Evolutionary conservation across 1,140 invertebrate genomes (phyloP).

Genomic region (Drosophila ercepeae): DNA sequence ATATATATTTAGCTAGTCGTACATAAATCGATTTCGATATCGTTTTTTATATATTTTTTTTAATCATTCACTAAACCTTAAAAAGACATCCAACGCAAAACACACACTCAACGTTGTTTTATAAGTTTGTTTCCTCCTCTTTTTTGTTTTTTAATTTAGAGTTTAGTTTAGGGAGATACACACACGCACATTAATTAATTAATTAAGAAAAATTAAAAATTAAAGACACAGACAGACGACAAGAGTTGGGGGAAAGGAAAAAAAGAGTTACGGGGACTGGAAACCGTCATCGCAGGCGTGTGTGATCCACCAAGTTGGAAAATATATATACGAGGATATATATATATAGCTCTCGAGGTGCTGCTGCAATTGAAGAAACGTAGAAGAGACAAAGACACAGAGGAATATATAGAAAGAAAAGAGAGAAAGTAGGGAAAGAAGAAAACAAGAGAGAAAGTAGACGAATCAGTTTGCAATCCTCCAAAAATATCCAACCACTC

Average conservation of each 20-base stretch:
- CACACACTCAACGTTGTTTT: conserved; percentile 5
- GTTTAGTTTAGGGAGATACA: conserved; percentile 3
- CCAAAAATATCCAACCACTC: conserved; percentile 1
- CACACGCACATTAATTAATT: conserved; percentile 3
- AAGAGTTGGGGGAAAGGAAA: too few relatives aligned
- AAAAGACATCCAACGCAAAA: conserved; percentile 19
- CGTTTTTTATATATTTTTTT: conserved; percentile 10
- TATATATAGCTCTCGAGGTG: not conserved
- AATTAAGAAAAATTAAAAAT: conserved; percentile 4
- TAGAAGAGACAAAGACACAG: not conserved
- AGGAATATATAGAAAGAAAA: not conserved
- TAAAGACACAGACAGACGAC: conserved; percentile 17
- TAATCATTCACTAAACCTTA: conserved; percentile 30
- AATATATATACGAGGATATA: not conserved
- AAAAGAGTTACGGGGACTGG: too few relatives aligned
- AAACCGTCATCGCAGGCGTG: not conserved
- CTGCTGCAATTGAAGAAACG: not conserved
- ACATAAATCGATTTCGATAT: conserved; percentile 53
- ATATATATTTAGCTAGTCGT: conserved; percentile 65
- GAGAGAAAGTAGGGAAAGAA: not conserved
- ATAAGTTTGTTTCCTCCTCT: not conserved
- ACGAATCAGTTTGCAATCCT: not conserved
- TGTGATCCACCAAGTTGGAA: not conserved
- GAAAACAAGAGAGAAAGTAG: not conserved
- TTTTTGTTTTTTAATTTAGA: conserved; percentile 21